Evolutionary conservation across 2,888 invertebrate species (phyloP), one percentile per base, ranked within the genome.

Genomic region (Cryptus armator): DNA sequence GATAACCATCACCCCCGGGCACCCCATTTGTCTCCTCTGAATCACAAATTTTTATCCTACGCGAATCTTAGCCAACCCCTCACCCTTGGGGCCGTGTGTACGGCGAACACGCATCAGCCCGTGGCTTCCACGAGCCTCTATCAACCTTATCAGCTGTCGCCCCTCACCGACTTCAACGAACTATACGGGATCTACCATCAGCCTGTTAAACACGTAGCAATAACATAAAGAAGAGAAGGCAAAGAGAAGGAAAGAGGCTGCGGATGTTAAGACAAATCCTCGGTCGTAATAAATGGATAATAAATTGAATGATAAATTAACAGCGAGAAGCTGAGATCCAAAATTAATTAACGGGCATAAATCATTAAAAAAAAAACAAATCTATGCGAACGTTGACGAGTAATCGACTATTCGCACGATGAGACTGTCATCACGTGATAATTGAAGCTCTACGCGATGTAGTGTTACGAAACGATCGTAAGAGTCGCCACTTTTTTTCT

Each of bases 1-100:
- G 89, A 89, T 89, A 87, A 87, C 86, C 84, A 88, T 88, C 88
- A 75, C 79, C 76, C 75, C 62, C 79, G 59, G 24, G 29, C 24
- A 59, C 66, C 48, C 84, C 87, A 86, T 87, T 87, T 83, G 86
- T 86, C 86, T 86, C 70, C 74, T 75, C 71, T 24, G 76, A 87
- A 86, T 86, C 85, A 86, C 81, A 84, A 83, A 86, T 86, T 87
- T 85, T 86, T 86, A 85, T 85, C 86, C 78, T 48, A 62, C n/a
- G 56, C 51, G 75, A 77, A 83, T 83, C 85, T 82, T 68, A 76
- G n/a, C 67, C 72, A 77, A 53, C 66, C 72, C 66, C 72, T 67
- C 29, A 3, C n/a, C 12, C 48, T 12, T 48, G 10, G 14, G 37
- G 37, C 10, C 16, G 14, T 29, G 14, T 14, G 7, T 7, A 62